Evolutionary conservation across 2,113 vertebrate genomes (phyloP).

Genomic region (Riparia riparia): DNA sequence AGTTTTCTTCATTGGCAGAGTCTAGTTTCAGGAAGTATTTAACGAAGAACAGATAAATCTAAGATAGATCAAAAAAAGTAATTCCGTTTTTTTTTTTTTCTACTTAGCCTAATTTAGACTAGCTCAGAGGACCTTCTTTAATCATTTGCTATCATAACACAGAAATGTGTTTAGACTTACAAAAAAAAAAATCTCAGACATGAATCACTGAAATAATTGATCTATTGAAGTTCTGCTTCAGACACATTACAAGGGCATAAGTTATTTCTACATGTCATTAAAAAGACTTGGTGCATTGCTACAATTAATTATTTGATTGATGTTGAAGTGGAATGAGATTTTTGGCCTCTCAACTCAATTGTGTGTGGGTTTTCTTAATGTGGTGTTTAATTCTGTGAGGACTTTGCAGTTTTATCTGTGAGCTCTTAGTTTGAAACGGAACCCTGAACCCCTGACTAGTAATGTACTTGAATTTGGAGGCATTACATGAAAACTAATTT

Average conservation of each 20-base stretch:
- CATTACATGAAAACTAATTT: neutral
- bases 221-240: conserved; percentile 55
- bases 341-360: neutral
- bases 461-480: neutral
- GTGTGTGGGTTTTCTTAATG: conserved; percentile 21
- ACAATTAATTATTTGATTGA: conserved; percentile 52
- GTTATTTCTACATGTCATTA: conserved; percentile 54
- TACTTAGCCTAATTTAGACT: conserved; percentile 7
- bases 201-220: conserved; percentile 63
- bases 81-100: neutral
- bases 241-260: conserved; percentile 55
- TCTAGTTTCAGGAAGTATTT: neutral
- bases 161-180: conserved; percentile 46
- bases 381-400: neutral
- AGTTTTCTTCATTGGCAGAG: neutral
- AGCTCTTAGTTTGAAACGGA: neutral
- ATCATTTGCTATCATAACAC: conserved; percentile 20
- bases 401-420: neutral
- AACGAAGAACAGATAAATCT: conserved; percentile 5
- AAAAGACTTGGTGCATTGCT: conserved; percentile 4
- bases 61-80: neutral
- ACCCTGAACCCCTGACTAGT: neutral
- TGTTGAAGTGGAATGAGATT: conserved; percentile 24
- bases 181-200: neutral
- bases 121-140: conserved; percentile 5